Evolutionary conservation across 35 echinoderm and acorn worm genomes (phyloP).

Genomic region (Apostichopus parvimensis): DNA sequence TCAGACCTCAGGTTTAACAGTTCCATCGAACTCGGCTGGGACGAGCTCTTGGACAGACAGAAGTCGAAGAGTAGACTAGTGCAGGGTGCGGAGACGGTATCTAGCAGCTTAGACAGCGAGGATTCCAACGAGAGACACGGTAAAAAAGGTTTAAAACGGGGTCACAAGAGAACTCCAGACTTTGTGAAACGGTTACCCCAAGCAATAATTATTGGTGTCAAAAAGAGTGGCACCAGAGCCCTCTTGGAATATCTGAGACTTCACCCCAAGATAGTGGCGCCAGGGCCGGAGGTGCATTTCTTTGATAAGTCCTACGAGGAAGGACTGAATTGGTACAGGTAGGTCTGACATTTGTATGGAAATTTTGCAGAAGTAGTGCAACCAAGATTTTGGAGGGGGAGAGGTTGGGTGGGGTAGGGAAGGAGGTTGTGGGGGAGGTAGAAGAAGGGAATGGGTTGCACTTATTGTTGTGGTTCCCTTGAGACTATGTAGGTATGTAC

Average conservation of each 20-base stretch:
- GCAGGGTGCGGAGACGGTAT: not conserved
- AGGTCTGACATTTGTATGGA: not conserved
- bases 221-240: constrained; percentile 90
- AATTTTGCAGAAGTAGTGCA: too few species aligned
- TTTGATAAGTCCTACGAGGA: constrained; percentile 82
- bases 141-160: not conserved
- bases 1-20: constrained; percentile 52
- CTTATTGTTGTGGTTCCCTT: too few species aligned
- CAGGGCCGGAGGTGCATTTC: constrained; percentile 84
- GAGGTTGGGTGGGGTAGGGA: too few species aligned
- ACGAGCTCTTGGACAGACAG: constrained; percentile 32
- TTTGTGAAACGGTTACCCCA: constrained; percentile 70
- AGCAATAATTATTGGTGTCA: constrained; percentile 97
- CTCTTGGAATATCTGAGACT: constrained; percentile 80
- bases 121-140: not conserved
- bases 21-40: constrained; percentile 30
- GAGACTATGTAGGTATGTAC: too few species aligned
- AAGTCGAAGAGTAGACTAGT: constrained; percentile 13
- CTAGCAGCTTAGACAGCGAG: constrained; percentile 43
- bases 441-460: too few species aligned
- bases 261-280: constrained; percentile 75
- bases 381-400: too few species aligned
- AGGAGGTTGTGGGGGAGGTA: too few species aligned
- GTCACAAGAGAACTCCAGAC: constrained; percentile 13
- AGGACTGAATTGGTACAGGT: constrained; percentile 96